Evolutionary conservation across 2,797 vertebrate genomes (phyloP), one percentile per base, ranked within the genome.

Genomic region (Zenarchopterus dispar): DNA sequence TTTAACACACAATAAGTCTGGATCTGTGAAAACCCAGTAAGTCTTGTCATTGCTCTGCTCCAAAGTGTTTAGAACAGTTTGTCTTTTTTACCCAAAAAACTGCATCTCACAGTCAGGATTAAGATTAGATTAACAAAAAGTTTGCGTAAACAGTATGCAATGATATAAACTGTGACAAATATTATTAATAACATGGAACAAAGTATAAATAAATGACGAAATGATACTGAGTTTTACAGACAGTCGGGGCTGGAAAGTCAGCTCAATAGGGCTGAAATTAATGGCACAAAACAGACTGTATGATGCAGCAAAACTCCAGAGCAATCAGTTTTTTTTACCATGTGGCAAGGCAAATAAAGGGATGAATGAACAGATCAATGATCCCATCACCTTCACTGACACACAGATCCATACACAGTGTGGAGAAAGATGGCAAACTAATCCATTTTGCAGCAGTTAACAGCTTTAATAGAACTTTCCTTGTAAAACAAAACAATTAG

Each of bases 341-440:
- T 62, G 65, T 81, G 70, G 82, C 73, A 77, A 67, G 78, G 72
- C 59, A 76, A 84, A 84, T 82, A 81, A 68, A 72, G 68, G 80
- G 73, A 79, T 78, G 78, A 62, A 68, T 63, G 75, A 70, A 59
- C 75, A 72, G 74, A 89, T 87, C 84, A 75, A 90, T 90, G 81
- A 86, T 86, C 77, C 88, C 86, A 89, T 89, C 88, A 87, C 79
- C 71, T 70, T 18, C 22, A 71, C 77, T 82, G 88, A 80, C 85
- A 81, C 67, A 46, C 59, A 73, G 74, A 91, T 89, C 87, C 62
- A 90, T 89, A 67, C 62, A 65, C 74, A 43, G 61, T 47, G 57
- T 43, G 39, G 59, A 70, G 77, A 80, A 82, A 88, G 77, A 84
- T 60, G 78, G 83, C 70, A 75, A 62, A 64, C 54, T 50, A 71